Conservation (phyloP, 1,140 invertebrate genomes). For the Bombus huntii region DNA sequence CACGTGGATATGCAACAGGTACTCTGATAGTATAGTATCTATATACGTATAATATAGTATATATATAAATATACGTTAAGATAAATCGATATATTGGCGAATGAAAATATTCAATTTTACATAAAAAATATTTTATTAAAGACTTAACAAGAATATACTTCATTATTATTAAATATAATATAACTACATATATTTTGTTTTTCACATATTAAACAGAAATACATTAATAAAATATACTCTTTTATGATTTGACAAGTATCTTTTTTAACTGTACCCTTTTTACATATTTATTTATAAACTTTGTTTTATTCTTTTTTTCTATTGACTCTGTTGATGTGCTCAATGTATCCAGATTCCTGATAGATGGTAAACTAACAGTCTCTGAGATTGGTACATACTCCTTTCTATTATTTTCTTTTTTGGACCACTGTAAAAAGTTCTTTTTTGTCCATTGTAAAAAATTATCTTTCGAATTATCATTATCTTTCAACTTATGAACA, state of each 20-base stretch:
- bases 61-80: background rate
- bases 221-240: background rate
- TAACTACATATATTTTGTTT: background rate
- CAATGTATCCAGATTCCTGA: constrained; percentile 32
- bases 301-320: constrained; percentile 21
- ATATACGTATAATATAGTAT: no score
- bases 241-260: constrained; percentile 30
- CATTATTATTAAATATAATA: background rate
- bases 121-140: constrained; percentile 10
- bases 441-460: constrained; percentile 34
- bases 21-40: no score
- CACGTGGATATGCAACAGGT: background rate
- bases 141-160: background rate
- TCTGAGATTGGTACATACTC: constrained; percentile 4
- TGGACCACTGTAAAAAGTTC: constrained; percentile 11
- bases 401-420: constrained; percentile 37
- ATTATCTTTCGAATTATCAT: constrained; percentile 8
- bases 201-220: background rate
- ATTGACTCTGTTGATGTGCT: background rate
- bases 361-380: constrained; percentile 48
- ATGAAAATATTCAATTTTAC: background rate
- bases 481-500: background rate
- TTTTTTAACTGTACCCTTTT: constrained; percentile 28
- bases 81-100: background rate
- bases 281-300: constrained; percentile 40